Base-by-base conservation (phyloP, 92 coral and sea anemone species). In the Muricea muricata region DNA sequence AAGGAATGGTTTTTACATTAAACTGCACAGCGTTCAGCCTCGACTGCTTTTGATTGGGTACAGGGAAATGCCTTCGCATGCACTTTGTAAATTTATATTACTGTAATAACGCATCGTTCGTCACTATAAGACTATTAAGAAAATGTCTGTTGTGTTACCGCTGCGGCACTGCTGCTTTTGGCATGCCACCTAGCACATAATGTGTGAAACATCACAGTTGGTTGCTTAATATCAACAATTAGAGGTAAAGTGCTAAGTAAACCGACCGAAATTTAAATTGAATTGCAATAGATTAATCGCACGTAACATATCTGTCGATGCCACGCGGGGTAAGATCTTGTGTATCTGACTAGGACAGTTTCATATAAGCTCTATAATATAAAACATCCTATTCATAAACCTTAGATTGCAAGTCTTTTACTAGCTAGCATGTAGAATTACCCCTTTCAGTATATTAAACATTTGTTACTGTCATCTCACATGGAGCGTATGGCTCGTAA, bases 141-240 rank as follows among this genome's bases (percentile, higher is more conserved):
- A 26, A 63, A 10, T 28, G 18, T 63, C 37, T 63, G 70, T 63
- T 63, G 70, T 28, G 37, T 28, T 8, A 24, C 11, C 37, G 23
- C 70, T 24, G 37, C 18, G 70, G n/a, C 33, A 60, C 68, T 28
- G 68, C 70, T 63, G 70, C 30, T 63, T 63, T 18, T 63, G 70
- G 35, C 30, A 63, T 63, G 70, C 31, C 29, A 63, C 30, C 37
- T 17, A 63, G 30, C 70, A 30, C 70, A 1, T 63, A 63, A 63
- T 63, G 70, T 26, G 70, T 24, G 37, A 63, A 63, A 63, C 18
- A 29, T 63, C 70, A 28, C 70, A 63, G 70, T 32, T 32, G 70
- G 70, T 8, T 63, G 23, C 14, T 63, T 63, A 18, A 9, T 28
- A 10, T 63, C 70, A 63, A 63, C 70, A 63, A 63, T 63, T 63